Percentiles rank a stretch among this genome's conserved stretches.
These are phyloP conservation scores for Phenganax subtilis DNA, from an alignment of 92 coral and sea anemone genomes.

Conservation along the genomic window DNA sequence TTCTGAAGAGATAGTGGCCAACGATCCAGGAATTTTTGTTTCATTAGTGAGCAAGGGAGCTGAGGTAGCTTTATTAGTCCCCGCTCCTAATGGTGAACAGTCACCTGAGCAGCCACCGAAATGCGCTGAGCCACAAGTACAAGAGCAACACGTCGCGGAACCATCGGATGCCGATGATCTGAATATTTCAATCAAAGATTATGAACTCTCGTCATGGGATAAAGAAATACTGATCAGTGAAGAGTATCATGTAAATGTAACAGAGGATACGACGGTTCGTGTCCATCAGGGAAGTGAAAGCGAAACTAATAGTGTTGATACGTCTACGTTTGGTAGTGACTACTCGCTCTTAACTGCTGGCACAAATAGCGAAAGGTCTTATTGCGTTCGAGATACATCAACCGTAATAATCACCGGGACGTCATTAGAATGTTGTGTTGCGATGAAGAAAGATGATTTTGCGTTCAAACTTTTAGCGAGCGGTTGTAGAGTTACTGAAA, in stretches of 20 bases:
- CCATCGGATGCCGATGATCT: slow-evolving; percentile 35
- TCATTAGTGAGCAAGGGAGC: slow-evolving; percentile 70
- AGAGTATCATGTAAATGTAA: neutral
- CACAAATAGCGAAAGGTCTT: slow-evolving; percentile 43
- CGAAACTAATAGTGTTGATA: slow-evolving; percentile 63
- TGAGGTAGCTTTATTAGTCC: slow-evolving; percentile 70
- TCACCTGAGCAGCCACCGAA: slow-evolving; percentile 42
- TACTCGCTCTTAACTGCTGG: slow-evolving; percentile 53
- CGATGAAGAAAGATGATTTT: slow-evolving; percentile 61
- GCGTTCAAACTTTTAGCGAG: slow-evolving; percentile 62
- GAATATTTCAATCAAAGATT: neutral
- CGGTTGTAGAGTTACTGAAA: slow-evolving; percentile 62
- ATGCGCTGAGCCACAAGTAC: slow-evolving; percentile 56
- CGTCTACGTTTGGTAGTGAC: slow-evolving; percentile 60
- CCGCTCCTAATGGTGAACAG: slow-evolving; percentile 60
- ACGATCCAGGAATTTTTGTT: slow-evolving; percentile 52
- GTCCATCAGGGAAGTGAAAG: slow-evolving; percentile 54
- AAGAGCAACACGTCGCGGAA: slow-evolving; percentile 48
- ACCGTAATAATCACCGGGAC: slow-evolving; percentile 68
- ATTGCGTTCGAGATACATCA: slow-evolving; percentile 55
- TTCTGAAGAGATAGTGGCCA: slow-evolving; percentile 6
- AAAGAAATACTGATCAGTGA: neutral
- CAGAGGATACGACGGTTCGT: neutral
- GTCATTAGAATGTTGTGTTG: slow-evolving; percentile 67
- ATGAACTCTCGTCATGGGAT: slow-evolving; percentile 4